Evolutionary conservation across 1,140 invertebrate genomes (phyloP), one percentile per base, ranked within the genome.

Genomic region (Diachasma alloeum): DNA sequence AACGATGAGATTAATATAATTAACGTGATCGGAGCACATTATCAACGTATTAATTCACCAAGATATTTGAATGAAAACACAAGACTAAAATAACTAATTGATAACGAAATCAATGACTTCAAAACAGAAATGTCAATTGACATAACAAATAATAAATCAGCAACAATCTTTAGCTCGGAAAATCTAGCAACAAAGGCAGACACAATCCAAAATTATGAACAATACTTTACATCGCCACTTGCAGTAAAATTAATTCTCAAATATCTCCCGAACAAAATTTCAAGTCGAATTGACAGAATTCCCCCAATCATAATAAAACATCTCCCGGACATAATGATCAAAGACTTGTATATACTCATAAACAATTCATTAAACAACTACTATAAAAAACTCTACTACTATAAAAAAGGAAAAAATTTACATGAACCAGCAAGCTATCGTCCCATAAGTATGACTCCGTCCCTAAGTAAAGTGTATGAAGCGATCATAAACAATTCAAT

Each of bases 201-300:
- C 10, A 11, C 10, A 48, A 8, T 15, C 10, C 13, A 48, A 48
- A n/a, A 48, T 13, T 8, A 8, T 48, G 44, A 42, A 9, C 0
- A 59, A 31, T 8, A 39, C 42, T 24, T 19, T n/a, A 24, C n/a
- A 53, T 67, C 9, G 0, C 15, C n/a, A 22, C 19, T 6, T n/a
- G 67, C 8, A 71, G 71, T 53, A 26, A 22, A n/a, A 36, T 69
- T 53, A 75, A 75, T 69, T 0, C 4, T 70, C 0, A 74, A 44
- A 70, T 15, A 53, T 63, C 26, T 77, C 8, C 71, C 70, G 0
- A 78, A 78, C 42, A 78, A 75, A 48, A 70, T 73, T 5, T 75
- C 74, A 0, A 10, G 4, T 3, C 69, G 69, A n/a, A 8, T 72
- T 0, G 73, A 78, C 36, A 44, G 72, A 0, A 75, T 78, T 2